These are phyloP conservation scores for Odontamblyopus lacepedii DNA, from an alignment of 2,797 vertebrate species.

Conservation along the genomic window DNA sequence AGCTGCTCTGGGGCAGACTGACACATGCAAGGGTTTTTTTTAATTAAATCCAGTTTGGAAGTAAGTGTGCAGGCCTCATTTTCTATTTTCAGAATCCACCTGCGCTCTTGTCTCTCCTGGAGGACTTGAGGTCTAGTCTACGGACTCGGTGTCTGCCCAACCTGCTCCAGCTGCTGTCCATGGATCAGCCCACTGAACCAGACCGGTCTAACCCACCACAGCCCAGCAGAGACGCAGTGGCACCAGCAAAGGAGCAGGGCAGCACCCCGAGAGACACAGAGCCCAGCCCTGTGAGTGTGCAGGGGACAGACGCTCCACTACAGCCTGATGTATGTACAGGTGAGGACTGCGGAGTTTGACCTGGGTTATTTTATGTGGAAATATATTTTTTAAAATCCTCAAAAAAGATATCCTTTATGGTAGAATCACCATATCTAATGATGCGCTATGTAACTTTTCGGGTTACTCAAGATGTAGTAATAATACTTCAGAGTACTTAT, in stretches of 20 bases:
- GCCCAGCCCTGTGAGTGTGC: not conserved
- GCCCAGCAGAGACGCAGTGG: conserved; percentile 17
- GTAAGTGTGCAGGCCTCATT: too few relatives aligned
- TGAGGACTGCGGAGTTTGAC: conserved; percentile 33
- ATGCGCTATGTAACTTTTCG: too few relatives aligned
- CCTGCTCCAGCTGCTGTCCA: conserved; percentile 55
- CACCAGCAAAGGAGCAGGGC: conserved; percentile 12
- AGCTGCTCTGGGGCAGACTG: too few relatives aligned
- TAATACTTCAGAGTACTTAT: too few relatives aligned
- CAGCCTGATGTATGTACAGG: conserved; percentile 68
- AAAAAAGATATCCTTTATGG: not conserved
- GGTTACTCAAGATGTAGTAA: too few relatives aligned
- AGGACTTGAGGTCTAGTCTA: conserved; percentile 56
- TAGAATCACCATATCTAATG: too few relatives aligned
- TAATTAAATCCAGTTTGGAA: too few relatives aligned
- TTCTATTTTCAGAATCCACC: conserved; percentile 48
- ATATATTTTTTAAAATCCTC: not conserved
- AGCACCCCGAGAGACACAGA: rapidly evolving
- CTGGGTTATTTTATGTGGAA: not conserved
- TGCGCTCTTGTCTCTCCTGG: conserved; percentile 36
- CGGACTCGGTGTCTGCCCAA: conserved; percentile 36
- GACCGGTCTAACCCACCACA: not conserved
- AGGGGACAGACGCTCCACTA: conserved; percentile 17
- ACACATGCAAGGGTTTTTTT: not conserved
- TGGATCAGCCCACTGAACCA: conserved; percentile 22